Conservation (phyloP, 2,888 invertebrate species). For the Petrophora chlorosata region DNA sequence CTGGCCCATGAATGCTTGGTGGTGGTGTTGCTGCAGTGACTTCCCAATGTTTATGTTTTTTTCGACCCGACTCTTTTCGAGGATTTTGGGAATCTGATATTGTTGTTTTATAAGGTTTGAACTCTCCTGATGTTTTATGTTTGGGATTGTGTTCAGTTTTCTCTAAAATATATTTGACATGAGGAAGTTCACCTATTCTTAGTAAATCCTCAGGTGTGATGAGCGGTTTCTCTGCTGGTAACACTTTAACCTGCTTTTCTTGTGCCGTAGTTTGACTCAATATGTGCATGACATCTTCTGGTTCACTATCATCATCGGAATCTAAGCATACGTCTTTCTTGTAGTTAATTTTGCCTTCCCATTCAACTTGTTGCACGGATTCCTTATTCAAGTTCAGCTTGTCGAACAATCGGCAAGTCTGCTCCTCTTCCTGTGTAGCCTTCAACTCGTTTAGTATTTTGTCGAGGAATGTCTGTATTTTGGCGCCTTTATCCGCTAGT, state of each 20-base stretch:
- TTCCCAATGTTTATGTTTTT: conserved; percentile 83
- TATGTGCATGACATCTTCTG: conserved; percentile 84
- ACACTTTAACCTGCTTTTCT: conserved; percentile 75
- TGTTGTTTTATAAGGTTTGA: conserved; percentile 85
- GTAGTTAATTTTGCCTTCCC: conserved; percentile 77
- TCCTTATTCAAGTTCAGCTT: conserved; percentile 77
- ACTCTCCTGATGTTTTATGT: conserved; percentile 62
- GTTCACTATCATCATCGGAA: conserved; percentile 84
- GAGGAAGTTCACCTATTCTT: conserved; percentile 72
- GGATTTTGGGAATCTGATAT: conserved; percentile 81
- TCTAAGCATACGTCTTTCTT: conserved; percentile 64
- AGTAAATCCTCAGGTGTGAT: conserved; percentile 79
- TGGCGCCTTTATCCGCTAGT: conserved; percentile 84
- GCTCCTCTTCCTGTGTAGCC: conserved; percentile 75
- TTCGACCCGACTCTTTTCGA: conserved; percentile 76
- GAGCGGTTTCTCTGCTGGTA: conserved; percentile 71
- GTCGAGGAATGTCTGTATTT: conserved; percentile 74
- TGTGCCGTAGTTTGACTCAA: conserved; percentile 79
- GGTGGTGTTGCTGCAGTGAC: conserved; percentile 86
- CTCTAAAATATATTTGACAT: conserved; percentile 81
- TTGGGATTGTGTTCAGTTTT: conserved; percentile 69
- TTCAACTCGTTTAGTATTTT: conserved; percentile 77
- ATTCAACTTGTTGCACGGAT: conserved; percentile 82
- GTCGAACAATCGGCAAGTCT: conserved; percentile 76
- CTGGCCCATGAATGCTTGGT: conserved; percentile 79